These are phyloP conservation scores for Naso thynnoides DNA, from an alignment of 2,797 vertebrate genomes.

Conservation along the genomic window DNA sequence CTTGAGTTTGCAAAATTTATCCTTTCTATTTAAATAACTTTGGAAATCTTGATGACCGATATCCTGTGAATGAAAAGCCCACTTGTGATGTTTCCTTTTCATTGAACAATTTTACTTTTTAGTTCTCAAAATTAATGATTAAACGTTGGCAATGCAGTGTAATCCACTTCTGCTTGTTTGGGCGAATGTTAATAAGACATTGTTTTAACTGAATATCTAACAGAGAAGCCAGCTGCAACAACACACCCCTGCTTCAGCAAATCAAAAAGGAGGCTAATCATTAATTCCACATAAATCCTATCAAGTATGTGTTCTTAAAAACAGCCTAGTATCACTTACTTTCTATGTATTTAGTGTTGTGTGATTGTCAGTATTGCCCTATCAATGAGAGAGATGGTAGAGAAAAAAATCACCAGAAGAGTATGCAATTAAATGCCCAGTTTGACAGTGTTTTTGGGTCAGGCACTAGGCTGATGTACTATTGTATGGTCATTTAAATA, in stretches of 20 bases:
- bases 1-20: neutral
- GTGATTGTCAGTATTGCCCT: too few species aligned
- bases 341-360: too few species aligned
- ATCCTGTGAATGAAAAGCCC: too few species aligned
- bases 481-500: too few species aligned
- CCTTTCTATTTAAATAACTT: neutral
- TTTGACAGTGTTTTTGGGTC: too few species aligned
- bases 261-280: neutral
- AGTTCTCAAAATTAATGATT: neutral
- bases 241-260: neutral
- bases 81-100: neutral
- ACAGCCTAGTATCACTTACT: neutral
- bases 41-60: neutral
- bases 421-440: too few species aligned
- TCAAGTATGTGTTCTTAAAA: neutral
- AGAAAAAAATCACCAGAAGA: too few species aligned
- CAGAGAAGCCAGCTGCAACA: neutral
- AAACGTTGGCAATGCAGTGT: neutral
- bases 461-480: too few species aligned
- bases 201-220: constrained; percentile 7
- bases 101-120: neutral
- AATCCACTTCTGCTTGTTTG: neutral
- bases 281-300: neutral
- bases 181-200: neutral
- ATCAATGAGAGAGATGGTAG: too few species aligned